Conservation (phyloP, 2,113 vertebrate species). For the Clarias gariepinus region DNA sequence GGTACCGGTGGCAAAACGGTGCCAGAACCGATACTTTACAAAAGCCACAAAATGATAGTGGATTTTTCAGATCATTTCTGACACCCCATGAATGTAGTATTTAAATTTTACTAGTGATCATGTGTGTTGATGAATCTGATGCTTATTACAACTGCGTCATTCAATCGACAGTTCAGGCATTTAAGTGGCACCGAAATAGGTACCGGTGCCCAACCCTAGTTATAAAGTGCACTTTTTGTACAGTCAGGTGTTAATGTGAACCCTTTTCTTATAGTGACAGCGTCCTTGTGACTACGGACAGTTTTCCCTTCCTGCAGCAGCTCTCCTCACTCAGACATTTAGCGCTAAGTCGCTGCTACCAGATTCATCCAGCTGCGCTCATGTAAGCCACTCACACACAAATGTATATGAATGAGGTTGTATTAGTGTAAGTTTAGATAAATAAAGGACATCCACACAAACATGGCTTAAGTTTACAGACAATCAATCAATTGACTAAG, state of each 20-base stretch:
- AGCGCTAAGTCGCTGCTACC: slow-evolving; percentile 90
- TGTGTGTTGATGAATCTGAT: too few species aligned
- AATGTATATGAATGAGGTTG: neutral
- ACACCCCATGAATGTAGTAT: too few species aligned
- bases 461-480: neutral
- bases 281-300: slow-evolving; percentile 81
- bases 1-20: too few species aligned
- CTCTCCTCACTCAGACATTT: slow-evolving; percentile 80
- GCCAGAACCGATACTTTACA: too few species aligned
- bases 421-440: neutral
- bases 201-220: too few species aligned
- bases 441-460: neutral
- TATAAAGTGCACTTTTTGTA: neutral
- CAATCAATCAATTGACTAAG: neutral
- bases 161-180: too few species aligned
- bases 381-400: slow-evolving; percentile 58
- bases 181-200: too few species aligned
- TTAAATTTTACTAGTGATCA: too few species aligned
- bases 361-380: slow-evolving; percentile 84
- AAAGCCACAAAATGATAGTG: too few species aligned
- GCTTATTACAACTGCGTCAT: too few species aligned
- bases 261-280: slow-evolving; percentile 78
- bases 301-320: slow-evolving; percentile 78
- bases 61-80: too few species aligned
- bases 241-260: neutral